Base-by-base conservation (phyloP, 2,888 invertebrate species). In the Amblyjoppa proteus region DNA sequence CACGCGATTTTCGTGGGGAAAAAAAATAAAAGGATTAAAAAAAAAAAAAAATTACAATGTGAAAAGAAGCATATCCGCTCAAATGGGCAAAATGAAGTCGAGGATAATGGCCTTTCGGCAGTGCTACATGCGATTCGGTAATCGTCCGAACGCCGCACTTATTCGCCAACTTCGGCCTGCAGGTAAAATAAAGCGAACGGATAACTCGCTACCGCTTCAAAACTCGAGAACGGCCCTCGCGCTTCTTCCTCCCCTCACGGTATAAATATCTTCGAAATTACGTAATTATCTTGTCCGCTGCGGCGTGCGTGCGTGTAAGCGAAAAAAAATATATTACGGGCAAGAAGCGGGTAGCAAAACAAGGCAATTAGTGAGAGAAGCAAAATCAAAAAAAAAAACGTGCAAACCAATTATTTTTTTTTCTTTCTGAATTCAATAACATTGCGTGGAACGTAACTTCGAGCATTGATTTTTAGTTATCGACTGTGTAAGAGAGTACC, bases 1-100 rank as follows among this genome's bases (percentile, higher is more conserved):
- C 87, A 87, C 87, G 87, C 87, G 69, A 87, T 84, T 66, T 53
- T 69, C 16, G n/a, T 51, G 66, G 34, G 66, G 34, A 4, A 16
- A 25, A 45, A 53, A 53, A 25, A 45, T 45, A 53, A 28, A 49
- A 64, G 78, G 13, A 74, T 53, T 51, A 16, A 31, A 71, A 38
- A 45, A 53, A 53, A 53, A 25, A 41, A n/a, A 66, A 51, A 41
- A 64, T 34, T 7, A n/a, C 20, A 25, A 71, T 69, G 74, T 11
- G 68, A 61, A 51, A 66, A 74, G 45, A 66, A 74, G 61, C 45
- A 38, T 41, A 9, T 71, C 41, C 53, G 28, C 68, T n/a, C 51
- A 78, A 78, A 83, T 73, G 58, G 71, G 38, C 45, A 41, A 64
- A 76, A 81, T 64, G 20, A 86, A 83, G 70, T 81, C 70, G 83